Conservation (phyloP, 2,113 vertebrate species). For the Tursiops truncatus region DNA sequence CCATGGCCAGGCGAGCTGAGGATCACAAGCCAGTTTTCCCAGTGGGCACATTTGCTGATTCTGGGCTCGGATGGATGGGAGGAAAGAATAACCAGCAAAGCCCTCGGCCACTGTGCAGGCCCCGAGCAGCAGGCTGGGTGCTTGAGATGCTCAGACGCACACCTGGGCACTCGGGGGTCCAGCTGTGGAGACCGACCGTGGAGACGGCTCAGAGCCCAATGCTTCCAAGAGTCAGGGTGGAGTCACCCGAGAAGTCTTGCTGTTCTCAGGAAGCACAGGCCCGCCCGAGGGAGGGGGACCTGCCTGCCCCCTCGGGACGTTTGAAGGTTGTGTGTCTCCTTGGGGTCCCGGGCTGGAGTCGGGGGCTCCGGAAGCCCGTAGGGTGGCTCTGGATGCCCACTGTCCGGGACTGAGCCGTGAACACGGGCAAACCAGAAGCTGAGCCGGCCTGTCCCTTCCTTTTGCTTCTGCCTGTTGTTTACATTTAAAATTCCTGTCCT, state of each 20-base stretch:
- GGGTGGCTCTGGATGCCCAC: fast-evolving
- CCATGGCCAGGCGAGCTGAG: not conserved
- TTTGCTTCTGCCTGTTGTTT: not conserved
- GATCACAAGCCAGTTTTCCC: not conserved
- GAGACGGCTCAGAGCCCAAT: not conserved
- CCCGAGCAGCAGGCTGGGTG: fast-evolving
- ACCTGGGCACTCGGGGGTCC: not conserved
- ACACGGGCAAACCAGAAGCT: not conserved
- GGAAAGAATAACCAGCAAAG: not conserved
- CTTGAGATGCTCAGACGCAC: not conserved
- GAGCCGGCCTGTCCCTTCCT: not conserved
- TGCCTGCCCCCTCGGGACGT: not conserved
- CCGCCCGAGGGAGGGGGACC: not conserved
- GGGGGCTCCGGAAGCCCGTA: not conserved
- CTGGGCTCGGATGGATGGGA: not conserved
- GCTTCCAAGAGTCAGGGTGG: not conserved
- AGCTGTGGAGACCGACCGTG: fast-evolving
- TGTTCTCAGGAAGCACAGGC: not conserved
- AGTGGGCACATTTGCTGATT: not conserved
- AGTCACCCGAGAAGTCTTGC: not conserved
- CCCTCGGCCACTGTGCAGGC: too few species aligned
- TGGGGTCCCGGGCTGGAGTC: not conserved
- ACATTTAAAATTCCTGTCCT: not conserved
- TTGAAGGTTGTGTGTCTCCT: not conserved
- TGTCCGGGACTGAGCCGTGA: not conserved